These are phyloP conservation scores for Lampris megalopsis DNA, from an alignment of 2,113 vertebrate species.

Conservation along the genomic window DNA sequence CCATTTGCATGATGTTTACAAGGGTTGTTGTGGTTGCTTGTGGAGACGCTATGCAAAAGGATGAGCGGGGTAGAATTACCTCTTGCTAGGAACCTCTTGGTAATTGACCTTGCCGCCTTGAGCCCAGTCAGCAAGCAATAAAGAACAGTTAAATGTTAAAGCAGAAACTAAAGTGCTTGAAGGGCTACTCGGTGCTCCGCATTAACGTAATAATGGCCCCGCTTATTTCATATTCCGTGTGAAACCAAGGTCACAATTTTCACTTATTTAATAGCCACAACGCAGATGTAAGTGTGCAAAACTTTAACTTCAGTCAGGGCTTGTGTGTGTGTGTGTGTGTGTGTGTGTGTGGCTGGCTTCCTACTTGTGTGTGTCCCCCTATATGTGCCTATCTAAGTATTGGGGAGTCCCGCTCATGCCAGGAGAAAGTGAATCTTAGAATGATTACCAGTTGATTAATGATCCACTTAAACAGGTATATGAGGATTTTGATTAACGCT, in stretches of 20 bases:
- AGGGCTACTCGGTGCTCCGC: conserved; percentile 74
- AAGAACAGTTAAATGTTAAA: conserved; percentile 82
- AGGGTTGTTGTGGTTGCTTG: conserved; percentile 65
- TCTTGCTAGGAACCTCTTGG: conserved; percentile 68
- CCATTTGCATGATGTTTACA: conserved; percentile 55
- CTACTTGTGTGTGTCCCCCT: not conserved
- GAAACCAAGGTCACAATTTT: conserved; percentile 83
- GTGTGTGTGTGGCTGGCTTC: not conserved
- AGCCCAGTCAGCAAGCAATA: conserved; percentile 79
- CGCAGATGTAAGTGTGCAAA: conserved; percentile 78
- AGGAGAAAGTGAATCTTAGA: conserved; percentile 58
- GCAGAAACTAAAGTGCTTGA: conserved; percentile 79
- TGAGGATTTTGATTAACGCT: conserved; percentile 67
- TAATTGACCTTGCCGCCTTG: conserved; percentile 83
- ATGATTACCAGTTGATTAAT: conserved; percentile 73
- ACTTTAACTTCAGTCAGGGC: conserved; percentile 54
- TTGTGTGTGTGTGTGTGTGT: conserved; percentile 3
- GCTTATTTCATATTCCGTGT: conserved; percentile 83
- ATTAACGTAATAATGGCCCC: conserved; percentile 82
- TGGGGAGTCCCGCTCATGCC: conserved; percentile 51
- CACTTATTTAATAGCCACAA: conserved; percentile 78
- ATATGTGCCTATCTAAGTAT: conserved; percentile 48
- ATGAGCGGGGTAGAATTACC: conserved; percentile 72
- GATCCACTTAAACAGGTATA: conserved; percentile 66
- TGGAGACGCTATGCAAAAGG: conserved; percentile 70